Evolutionary conservation across 1,140 invertebrate genomes (phyloP).

Genomic region (Sycophila sp.): DNA sequence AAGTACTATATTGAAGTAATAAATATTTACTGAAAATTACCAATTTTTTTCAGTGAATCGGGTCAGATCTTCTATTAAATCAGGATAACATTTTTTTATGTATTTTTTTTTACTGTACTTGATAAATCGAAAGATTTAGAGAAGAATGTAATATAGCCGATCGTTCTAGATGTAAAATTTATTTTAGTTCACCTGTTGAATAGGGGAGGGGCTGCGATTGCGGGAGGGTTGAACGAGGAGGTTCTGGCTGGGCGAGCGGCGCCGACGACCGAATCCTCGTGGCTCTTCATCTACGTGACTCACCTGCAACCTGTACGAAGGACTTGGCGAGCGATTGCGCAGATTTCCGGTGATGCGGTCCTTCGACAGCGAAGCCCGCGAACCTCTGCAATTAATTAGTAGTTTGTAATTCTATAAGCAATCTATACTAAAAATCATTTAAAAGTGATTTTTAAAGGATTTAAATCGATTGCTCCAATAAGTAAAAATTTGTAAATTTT

Average conservation of each 20-base stretch:
- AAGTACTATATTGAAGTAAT: no score
- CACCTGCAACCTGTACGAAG: slow-evolving; percentile 62
- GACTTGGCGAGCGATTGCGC: slow-evolving; percentile 58
- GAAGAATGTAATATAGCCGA: no score
- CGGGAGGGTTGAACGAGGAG: slow-evolving; percentile 38
- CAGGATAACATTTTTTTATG: neutral
- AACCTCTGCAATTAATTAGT: slow-evolving; percentile 44
- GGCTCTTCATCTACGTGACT: slow-evolving; percentile 62
- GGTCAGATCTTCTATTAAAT: no score
- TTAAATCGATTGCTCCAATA: no score
- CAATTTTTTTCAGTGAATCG: no score
- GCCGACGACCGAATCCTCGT: slow-evolving; percentile 53
- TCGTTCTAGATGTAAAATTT: no score
- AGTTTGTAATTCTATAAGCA: no score
- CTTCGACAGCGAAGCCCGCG: slow-evolving; percentile 46
- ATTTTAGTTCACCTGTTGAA: slow-evolving; percentile 9
- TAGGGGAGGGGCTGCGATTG: slow-evolving; percentile 35
- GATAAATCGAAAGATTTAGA: no score
- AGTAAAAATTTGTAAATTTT: no score
- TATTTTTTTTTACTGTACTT: neutral
- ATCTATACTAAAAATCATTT: no score
- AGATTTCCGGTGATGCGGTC: neutral
- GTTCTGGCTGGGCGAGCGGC: slow-evolving; percentile 47
- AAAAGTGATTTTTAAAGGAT: no score
- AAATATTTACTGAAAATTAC: no score